Evolutionary conservation across 1,140 invertebrate species (phyloP).

Genomic region (Heliconius eleuchia): DNA sequence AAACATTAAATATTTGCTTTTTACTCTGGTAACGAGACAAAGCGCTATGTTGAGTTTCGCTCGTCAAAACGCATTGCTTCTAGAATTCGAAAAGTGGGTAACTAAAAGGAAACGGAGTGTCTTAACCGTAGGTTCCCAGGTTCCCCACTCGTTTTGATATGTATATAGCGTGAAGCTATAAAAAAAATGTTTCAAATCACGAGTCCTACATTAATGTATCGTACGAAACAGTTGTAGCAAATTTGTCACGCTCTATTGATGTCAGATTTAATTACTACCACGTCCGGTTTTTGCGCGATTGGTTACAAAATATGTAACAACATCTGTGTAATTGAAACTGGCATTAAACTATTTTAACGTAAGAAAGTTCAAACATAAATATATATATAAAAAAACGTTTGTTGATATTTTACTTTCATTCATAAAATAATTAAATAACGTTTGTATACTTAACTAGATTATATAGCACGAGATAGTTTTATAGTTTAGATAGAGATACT

Average conservation of each 20-base stretch:
- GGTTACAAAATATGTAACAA: constrained; percentile 49
- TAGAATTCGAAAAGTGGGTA: too few relatives aligned
- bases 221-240: constrained; percentile 46
- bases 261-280: constrained; percentile 49
- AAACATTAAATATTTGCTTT: too few relatives aligned
- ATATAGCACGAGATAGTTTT: neutral
- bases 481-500: constrained; percentile 70
- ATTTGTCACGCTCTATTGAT: constrained; percentile 58
- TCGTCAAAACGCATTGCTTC: too few relatives aligned
- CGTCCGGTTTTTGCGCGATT: constrained; percentile 49
- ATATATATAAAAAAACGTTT: too few relatives aligned
- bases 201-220: constrained; percentile 33
- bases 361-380: neutral
- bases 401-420: neutral
- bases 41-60: too few relatives aligned
- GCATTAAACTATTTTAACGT: constrained; percentile 13
- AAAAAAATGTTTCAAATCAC: constrained; percentile 29
- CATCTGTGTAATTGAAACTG: constrained; percentile 17
- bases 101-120: too few relatives aligned
- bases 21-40: too few relatives aligned
- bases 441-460: neutral
- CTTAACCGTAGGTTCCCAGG: too few relatives aligned
- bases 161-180: too few relatives aligned
- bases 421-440: neutral
- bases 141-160: too few relatives aligned